A percentile compares a stretch with the other conserved stretches of the same genome.
These are phyloP conservation scores for Neria commutata DNA, from an alignment of 2,888 invertebrate genomes.

Conservation along the genomic window DNA sequence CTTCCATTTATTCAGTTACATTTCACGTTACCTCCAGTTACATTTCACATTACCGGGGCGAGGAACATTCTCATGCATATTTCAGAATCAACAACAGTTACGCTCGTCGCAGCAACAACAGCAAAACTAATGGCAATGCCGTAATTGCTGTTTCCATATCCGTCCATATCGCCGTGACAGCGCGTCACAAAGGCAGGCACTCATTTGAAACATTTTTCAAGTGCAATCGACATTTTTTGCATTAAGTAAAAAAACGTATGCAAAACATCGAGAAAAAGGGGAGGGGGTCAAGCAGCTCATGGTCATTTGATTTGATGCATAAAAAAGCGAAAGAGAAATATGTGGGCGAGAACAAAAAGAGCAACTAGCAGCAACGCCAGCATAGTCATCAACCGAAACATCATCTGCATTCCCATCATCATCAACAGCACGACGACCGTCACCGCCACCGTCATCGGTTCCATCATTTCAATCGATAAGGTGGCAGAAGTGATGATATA, in stretches of 20 bases:
- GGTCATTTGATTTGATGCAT: neutral
- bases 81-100: neutral
- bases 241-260: too few relatives aligned
- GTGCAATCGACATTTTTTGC: neutral
- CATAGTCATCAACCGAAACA: too few relatives aligned
- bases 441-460: too few relatives aligned
- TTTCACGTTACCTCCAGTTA: neutral
- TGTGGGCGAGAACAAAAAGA: neutral
- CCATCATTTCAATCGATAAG: too few relatives aligned
- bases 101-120: too few relatives aligned
- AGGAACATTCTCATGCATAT: neutral
- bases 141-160: neutral
- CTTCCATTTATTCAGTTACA: neutral
- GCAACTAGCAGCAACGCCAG: neutral
- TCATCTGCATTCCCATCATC: too few relatives aligned
- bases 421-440: too few relatives aligned
- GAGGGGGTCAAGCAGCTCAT: neutral
- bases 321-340: neutral
- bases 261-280: neutral
- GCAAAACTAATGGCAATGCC: neutral
- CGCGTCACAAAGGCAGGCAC: neutral
- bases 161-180: neutral
- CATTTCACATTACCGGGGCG: neutral
- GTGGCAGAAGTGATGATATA: too few relatives aligned
- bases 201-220: neutral